Evolutionary conservation across 2,888 invertebrate species (phyloP).

Genomic region (Dysmachus trigonus): DNA sequence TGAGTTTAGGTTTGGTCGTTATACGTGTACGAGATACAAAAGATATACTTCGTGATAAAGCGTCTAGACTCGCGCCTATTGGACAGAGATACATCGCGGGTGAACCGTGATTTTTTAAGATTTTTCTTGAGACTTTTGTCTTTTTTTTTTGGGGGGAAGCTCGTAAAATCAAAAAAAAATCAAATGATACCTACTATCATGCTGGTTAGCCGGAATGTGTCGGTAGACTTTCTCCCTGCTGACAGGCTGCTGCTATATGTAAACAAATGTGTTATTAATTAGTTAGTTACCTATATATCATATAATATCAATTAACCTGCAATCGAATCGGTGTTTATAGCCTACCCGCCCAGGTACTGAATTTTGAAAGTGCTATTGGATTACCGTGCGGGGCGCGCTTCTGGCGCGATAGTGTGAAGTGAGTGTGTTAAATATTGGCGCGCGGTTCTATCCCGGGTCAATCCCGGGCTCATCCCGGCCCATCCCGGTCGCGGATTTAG

Average conservation of each 20-base stretch:
- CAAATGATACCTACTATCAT: not conserved
- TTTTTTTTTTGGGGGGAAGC: not conserved
- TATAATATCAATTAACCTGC: constrained; percentile 18
- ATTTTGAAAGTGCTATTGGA: constrained; percentile 29
- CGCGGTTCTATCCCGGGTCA: not conserved
- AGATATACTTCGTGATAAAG: not conserved
- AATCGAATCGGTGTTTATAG: constrained; percentile 16
- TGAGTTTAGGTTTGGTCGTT: not conserved
- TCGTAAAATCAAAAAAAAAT: not conserved
- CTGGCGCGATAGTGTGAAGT: not conserved
- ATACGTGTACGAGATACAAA: not conserved
- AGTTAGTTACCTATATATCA: constrained; percentile 12
- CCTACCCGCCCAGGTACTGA: constrained; percentile 17
- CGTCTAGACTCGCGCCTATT: not conserved
- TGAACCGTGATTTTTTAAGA: not conserved
- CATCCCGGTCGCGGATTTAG: not conserved
- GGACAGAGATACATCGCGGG: not conserved
- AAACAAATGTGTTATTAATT: constrained; percentile 34
- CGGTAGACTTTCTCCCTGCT: constrained; percentile 6
- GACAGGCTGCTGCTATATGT: constrained; percentile 15
- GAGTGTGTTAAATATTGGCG: not conserved
- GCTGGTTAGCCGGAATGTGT: not conserved
- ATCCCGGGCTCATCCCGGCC: no score
- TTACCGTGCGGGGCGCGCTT: not conserved
- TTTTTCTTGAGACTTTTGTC: not conserved